These are phyloP conservation scores for Lamellibrachia columna DNA, from an alignment of 2,888 invertebrate species.

Conservation along the genomic window DNA sequence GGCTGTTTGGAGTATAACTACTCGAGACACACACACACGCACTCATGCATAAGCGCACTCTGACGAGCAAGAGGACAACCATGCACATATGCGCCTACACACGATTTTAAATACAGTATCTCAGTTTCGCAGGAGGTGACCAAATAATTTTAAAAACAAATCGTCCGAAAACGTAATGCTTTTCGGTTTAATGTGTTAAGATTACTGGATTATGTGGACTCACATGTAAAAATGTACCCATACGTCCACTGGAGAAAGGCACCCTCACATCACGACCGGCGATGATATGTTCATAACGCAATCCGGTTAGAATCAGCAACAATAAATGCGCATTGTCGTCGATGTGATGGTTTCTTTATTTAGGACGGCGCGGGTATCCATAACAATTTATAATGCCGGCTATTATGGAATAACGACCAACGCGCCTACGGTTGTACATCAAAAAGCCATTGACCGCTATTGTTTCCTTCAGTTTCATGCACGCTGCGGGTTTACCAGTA, in stretches of 20 bases:
- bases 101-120: no score
- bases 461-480: not conserved
- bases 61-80: no score
- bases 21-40: no score
- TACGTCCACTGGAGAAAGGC: not conserved
- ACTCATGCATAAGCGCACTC: no score
- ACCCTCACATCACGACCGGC: not conserved
- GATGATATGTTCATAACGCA: not conserved
- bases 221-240: not conserved
- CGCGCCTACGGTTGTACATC: not conserved
- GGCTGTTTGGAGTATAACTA: no score
- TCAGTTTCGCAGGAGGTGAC: no score
- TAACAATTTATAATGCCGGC: conserved; percentile 16
- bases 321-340: not conserved
- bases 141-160: no score
- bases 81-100: no score
- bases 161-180: not conserved
- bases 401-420: not conserved
- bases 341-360: conserved; percentile 10
- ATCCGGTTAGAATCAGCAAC: not conserved
- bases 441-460: not conserved
- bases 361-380: not conserved
- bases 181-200: not conserved
- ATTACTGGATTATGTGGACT: not conserved
- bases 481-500: not conserved